Percentiles rank a stretch among this genome's conserved stretches.
These are phyloP conservation scores for Sesamia nonagrioides DNA, from an alignment of 1,140 invertebrate species.

Conservation along the genomic window DNA sequence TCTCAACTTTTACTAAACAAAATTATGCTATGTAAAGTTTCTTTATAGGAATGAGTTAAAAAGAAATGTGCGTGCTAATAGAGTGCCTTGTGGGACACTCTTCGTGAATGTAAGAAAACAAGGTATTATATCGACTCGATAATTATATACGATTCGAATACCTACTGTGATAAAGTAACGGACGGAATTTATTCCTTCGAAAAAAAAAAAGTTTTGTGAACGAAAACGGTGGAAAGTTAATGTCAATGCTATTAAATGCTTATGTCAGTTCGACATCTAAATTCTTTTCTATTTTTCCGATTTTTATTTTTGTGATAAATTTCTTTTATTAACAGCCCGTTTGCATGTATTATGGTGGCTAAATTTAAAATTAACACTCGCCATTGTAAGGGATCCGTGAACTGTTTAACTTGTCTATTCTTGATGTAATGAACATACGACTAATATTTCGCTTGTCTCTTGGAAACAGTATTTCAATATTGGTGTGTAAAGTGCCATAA, in stretches of 20 bases:
- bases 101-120: conserved; percentile 45
- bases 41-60: conserved; percentile 40
- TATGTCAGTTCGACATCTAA: conserved; percentile 46
- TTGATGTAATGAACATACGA: conserved; percentile 10
- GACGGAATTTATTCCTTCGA: conserved; percentile 38
- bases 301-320: conserved; percentile 48
- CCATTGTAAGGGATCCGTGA: conserved; percentile 37
- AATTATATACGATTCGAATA: conserved; percentile 31
- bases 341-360: conserved; percentile 30
- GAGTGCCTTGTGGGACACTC: conserved; percentile 74
- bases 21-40: conserved; percentile 32
- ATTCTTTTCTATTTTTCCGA: conserved; percentile 30
- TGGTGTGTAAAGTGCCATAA: conserved; percentile 1
- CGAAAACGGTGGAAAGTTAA: conserved; percentile 18
- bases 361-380: conserved; percentile 9
- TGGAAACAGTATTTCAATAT: background rate
- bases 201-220: conserved; percentile 32
- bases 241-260: conserved; percentile 42
- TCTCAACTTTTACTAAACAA: conserved; percentile 26
- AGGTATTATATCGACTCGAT: conserved; percentile 23
- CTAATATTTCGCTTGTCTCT: background rate
- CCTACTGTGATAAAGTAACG: conserved; percentile 44
- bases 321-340: conserved; percentile 48
- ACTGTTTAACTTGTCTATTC: conserved; percentile 8
- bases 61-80: conserved; percentile 64